phyloP scores from a whole-genome alignment of 2,113 vertebrate species.

The Pteruthius melanotis region DNA sequence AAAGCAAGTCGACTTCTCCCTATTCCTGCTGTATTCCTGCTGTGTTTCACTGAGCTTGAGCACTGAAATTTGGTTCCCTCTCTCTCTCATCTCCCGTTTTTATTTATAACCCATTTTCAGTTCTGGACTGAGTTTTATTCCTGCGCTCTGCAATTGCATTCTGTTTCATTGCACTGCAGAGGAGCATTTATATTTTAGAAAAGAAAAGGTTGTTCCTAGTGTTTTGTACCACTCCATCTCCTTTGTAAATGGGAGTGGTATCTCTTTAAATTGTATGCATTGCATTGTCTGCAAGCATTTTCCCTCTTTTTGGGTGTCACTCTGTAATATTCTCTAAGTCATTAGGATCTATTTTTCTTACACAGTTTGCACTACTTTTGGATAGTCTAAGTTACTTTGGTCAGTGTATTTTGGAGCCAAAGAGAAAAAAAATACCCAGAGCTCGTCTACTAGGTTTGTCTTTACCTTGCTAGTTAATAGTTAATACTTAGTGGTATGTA shows the following conservation, averaged over 20 bases:
- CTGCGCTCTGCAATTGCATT: not conserved
- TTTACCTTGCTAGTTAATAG: slow-evolving; percentile 47
- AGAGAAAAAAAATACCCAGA: not conserved
- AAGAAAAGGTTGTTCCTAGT: not conserved
- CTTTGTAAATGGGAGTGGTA: not conserved
- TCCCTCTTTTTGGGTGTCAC: not conserved
- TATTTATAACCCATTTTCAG: not conserved
- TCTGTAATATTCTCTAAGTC: slow-evolving; percentile 4
- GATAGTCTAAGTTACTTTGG: slow-evolving; percentile 3
- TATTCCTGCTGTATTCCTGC: not conserved
- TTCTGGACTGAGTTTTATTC: not conserved
- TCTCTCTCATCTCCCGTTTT: not conserved
- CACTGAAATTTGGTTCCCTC: not conserved
- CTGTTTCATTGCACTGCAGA: slow-evolving; percentile 12
- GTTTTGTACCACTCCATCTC: not conserved
- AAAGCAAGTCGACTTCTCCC: not conserved
- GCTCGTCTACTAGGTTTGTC: not conserved
- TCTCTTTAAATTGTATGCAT: not conserved
- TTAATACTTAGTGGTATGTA: slow-evolving; percentile 35
- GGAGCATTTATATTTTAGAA: not conserved
- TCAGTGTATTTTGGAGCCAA: slow-evolving; percentile 22
- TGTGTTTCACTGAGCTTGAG: not conserved
- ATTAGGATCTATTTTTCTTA: not conserved
- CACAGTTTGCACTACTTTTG: slow-evolving; percentile 1
- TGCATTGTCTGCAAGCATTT: not conserved